Evolutionary conservation across 1,140 invertebrate genomes (phyloP).

Genomic region (Camponotus vicinus): DNA sequence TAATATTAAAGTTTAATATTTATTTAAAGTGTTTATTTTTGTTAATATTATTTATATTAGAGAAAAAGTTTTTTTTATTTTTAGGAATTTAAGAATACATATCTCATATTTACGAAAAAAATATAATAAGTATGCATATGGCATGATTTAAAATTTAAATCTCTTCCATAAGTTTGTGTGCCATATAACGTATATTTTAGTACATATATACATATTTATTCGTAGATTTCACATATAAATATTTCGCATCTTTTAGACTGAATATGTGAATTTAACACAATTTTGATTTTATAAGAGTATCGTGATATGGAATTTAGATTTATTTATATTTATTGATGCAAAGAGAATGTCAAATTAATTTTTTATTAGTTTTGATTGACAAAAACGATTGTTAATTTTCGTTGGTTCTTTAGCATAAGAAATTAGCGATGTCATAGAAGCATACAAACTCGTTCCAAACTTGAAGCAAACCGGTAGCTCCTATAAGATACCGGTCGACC

Average conservation of each 20-base stretch:
- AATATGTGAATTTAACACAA: not conserved
- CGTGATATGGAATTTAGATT: not conserved
- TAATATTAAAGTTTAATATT: not conserved
- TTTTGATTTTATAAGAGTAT: not conserved
- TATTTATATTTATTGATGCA: not conserved
- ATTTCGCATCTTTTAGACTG: not conserved
- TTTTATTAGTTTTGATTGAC: not conserved
- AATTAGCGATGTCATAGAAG: not conserved
- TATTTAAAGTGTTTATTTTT: not conserved
- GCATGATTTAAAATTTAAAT: not conserved
- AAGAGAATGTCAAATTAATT: conserved; percentile 13
- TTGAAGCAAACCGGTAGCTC: not conserved
- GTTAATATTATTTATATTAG: not conserved
- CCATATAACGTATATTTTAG: not conserved
- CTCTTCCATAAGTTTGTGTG: not conserved
- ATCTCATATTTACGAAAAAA: not conserved
- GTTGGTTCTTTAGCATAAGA: not conserved
- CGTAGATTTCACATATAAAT: not conserved
- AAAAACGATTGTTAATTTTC: not conserved
- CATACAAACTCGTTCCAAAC: not conserved
- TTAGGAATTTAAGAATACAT: not conserved
- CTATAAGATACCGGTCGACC: conserved; percentile 38
- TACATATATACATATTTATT: not conserved
- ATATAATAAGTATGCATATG: not conserved
- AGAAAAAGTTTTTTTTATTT: not conserved